These are phyloP conservation scores for Chrysotoxum bicinctum DNA, from an alignment of 2,888 invertebrate species.

Conservation along the genomic window DNA sequence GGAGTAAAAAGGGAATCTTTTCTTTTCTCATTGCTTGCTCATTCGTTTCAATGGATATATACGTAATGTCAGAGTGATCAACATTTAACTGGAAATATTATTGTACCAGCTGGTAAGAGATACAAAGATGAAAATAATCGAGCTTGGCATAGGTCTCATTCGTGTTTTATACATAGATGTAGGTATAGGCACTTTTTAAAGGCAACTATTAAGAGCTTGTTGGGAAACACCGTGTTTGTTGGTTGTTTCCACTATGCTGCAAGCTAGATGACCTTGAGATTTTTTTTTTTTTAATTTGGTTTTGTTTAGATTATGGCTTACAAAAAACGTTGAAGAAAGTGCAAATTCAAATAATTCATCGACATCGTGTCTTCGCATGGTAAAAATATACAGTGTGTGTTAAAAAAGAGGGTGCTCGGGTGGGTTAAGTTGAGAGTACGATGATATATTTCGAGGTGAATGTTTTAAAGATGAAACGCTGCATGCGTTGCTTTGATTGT, in stretches of 20 bases:
- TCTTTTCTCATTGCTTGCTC: conserved; percentile 34
- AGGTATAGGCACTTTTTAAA: not conserved
- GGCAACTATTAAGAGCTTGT: conserved; percentile 17
- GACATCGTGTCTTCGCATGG: conserved; percentile 11
- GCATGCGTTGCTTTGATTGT: conserved; percentile 29
- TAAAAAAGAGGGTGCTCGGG: not conserved
- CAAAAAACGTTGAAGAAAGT: conserved; percentile 57
- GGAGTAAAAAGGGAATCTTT: conserved; percentile 11
- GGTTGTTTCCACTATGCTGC: conserved; percentile 37
- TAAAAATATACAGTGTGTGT: not conserved
- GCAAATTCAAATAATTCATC: conserved; percentile 65
- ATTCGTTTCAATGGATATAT: conserved; percentile 27
- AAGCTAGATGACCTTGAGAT: conserved; percentile 65
- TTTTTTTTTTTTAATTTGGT: conserved; percentile 1
- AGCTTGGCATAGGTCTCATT: conserved; percentile 18
- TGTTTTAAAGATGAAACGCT: conserved; percentile 39
- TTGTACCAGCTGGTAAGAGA: conserved; percentile 17
- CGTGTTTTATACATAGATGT: conserved; percentile 8
- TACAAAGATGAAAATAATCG: conserved; percentile 9
- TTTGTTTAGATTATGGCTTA: conserved; percentile 49
- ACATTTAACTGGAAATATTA: conserved; percentile 28
- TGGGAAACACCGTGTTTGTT: conserved; percentile 33
- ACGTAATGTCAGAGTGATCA: conserved; percentile 39
- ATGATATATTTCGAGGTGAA: conserved; percentile 51
- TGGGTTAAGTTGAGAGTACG: not conserved